Evolutionary conservation across 2,113 vertebrate genomes (phyloP).

Genomic region (Amazona guildingii): DNA sequence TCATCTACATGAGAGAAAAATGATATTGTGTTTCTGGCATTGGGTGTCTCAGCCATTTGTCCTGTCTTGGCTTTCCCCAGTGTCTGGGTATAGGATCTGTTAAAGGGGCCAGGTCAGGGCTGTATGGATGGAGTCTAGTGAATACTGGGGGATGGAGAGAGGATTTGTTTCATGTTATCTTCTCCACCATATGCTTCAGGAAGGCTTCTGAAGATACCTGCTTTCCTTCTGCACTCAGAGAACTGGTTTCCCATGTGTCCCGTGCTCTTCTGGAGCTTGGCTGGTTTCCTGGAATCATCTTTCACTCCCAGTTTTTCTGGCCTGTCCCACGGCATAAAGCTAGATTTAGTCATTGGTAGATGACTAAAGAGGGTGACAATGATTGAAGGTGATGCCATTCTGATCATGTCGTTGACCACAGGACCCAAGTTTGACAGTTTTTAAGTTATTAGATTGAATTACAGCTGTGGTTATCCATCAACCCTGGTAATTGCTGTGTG

Average conservation of each 20-base stretch:
- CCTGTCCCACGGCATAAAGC: background rate
- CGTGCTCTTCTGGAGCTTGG: background rate
- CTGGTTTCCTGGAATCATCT: background rate
- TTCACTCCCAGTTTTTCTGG: background rate
- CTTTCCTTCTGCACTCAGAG: background rate
- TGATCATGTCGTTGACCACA: background rate
- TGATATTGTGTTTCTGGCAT: background rate
- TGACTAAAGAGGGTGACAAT: background rate
- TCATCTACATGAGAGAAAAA: background rate
- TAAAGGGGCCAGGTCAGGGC: background rate
- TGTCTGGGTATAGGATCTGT: background rate
- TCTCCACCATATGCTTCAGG: background rate
- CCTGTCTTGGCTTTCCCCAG: background rate
- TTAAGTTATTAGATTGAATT: background rate
- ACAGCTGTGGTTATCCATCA: background rate
- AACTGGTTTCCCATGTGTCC: background rate
- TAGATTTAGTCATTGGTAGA: background rate
- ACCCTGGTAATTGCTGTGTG: background rate
- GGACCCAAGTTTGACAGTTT: background rate
- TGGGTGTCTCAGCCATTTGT: background rate
- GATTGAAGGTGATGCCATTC: background rate
- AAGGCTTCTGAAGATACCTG: background rate
- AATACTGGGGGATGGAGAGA: background rate
- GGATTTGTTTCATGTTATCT: rapidly evolving
- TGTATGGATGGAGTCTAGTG: background rate